Percentiles rank a stretch among this genome's conserved stretches.
phyloP scores from a whole-genome alignment of 2,113 vertebrate species.

The Colistium nudipinnis region DNA sequence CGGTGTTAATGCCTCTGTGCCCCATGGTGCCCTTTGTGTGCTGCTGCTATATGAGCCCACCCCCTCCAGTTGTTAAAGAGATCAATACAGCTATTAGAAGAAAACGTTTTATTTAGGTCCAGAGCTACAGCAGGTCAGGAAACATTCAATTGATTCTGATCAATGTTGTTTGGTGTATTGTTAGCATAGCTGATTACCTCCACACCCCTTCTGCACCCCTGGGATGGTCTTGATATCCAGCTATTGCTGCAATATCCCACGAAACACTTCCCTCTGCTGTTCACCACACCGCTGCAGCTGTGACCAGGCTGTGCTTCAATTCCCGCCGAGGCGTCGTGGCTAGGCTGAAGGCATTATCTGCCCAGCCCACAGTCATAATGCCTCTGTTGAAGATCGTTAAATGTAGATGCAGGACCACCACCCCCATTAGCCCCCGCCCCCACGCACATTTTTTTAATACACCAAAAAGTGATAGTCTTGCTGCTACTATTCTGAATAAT shows the following conservation, averaged over 20 bases:
- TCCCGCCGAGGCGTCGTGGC: neutral
- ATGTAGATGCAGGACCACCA: neutral
- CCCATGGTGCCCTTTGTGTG: neutral
- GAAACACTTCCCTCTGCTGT: conserved; percentile 23
- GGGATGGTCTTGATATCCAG: neutral
- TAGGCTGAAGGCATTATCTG: conserved; percentile 15
- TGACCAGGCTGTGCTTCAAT: conserved; percentile 3
- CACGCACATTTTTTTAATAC: neutral
- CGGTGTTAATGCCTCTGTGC: neutral
- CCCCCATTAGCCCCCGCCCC: too few relatives aligned
- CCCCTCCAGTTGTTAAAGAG: neutral
- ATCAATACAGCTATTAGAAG: conserved; percentile 20
- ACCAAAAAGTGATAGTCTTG: neutral
- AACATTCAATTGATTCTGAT: conserved; percentile 11
- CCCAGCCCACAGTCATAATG: neutral
- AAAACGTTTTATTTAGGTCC: conserved; percentile 12
- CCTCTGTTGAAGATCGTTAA: neutral
- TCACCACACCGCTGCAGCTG: conserved; percentile 24
- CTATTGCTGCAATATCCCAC: conserved; percentile 6
- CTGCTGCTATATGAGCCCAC: neutral
- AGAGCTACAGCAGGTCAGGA: conserved; percentile 18
- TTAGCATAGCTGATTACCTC: conserved; percentile 9
- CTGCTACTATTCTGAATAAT: neutral
- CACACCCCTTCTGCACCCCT: neutral
- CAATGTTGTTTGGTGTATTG: neutral